These are phyloP conservation scores for Dendrocincla fuliginosa DNA, from an alignment of 2,797 vertebrate species.

Conservation along the genomic window DNA sequence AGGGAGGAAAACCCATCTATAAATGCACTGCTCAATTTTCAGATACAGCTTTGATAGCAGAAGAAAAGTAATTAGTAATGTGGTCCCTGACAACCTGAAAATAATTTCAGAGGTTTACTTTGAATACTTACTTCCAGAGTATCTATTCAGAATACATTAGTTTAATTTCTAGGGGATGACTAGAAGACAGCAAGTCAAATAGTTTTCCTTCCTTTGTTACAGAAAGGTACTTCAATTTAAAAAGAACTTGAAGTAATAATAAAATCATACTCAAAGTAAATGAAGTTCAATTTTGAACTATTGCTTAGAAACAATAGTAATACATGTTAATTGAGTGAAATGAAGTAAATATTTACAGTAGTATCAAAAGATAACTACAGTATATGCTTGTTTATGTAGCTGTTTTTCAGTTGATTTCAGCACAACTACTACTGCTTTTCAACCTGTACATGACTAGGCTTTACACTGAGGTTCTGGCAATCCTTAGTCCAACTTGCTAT, in stretches of 20 bases:
- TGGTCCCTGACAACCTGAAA: neutral
- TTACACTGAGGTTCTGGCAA: neutral
- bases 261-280: neutral
- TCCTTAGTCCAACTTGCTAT: neutral
- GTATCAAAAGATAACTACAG: neutral
- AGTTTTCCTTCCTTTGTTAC: neutral
- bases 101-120: neutral
- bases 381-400: neutral
- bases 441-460: neutral
- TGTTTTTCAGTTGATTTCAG: neutral
- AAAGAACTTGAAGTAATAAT: neutral
- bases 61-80: neutral
- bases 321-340: neutral
- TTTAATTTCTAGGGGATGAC: neutral
- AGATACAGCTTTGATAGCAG: neutral
- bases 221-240: neutral
- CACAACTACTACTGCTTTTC: neutral
- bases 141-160: neutral
- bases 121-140: neutral
- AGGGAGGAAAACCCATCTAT: rapidly evolving
- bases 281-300: neutral
- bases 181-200: neutral
- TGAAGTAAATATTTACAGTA: neutral
- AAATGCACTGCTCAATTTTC: neutral
- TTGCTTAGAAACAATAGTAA: neutral